These are phyloP conservation scores for Hecatera dysodea DNA, from an alignment of 2,888 invertebrate genomes.

Conservation along the genomic window DNA sequence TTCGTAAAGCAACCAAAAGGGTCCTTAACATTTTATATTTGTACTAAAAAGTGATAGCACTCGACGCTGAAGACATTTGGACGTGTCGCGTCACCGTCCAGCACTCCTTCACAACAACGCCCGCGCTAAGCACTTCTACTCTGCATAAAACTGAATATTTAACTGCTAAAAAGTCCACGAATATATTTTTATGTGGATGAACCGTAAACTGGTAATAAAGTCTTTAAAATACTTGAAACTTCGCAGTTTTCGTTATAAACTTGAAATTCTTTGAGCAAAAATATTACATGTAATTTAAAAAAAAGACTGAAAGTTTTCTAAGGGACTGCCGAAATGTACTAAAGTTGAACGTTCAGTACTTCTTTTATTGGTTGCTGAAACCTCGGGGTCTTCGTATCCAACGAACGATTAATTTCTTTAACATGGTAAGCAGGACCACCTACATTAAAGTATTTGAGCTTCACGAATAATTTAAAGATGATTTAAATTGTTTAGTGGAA, in stretches of 20 bases:
- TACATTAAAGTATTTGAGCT: neutral
- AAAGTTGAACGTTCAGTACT: neutral
- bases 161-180: slow-evolving; percentile 27
- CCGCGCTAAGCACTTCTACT: slow-evolving; percentile 26
- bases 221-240: no score
- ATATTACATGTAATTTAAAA: slow-evolving; percentile 31
- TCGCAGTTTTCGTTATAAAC: no score
- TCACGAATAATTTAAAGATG: neutral
- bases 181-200: slow-evolving; percentile 49
- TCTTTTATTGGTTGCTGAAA: neutral
- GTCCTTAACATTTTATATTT: slow-evolving; percentile 31
- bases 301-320: slow-evolving; percentile 21
- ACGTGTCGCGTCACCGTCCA: slow-evolving; percentile 1
- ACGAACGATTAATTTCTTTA: neutral
- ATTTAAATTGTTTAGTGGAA: neutral
- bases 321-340: slow-evolving; percentile 12
- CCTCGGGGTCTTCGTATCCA: neutral
- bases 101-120: slow-evolving; percentile 22
- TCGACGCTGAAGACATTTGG: slow-evolving; percentile 32
- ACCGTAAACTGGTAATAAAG: slow-evolving; percentile 36
- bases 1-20: slow-evolving; percentile 21
- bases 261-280: slow-evolving; percentile 4
- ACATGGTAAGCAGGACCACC: neutral
- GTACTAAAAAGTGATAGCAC: slow-evolving; percentile 13
- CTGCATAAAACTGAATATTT: slow-evolving; percentile 46